Evolutionary conservation across 2,888 invertebrate genomes (phyloP).

Genomic region (Chorisops tibialis): DNA sequence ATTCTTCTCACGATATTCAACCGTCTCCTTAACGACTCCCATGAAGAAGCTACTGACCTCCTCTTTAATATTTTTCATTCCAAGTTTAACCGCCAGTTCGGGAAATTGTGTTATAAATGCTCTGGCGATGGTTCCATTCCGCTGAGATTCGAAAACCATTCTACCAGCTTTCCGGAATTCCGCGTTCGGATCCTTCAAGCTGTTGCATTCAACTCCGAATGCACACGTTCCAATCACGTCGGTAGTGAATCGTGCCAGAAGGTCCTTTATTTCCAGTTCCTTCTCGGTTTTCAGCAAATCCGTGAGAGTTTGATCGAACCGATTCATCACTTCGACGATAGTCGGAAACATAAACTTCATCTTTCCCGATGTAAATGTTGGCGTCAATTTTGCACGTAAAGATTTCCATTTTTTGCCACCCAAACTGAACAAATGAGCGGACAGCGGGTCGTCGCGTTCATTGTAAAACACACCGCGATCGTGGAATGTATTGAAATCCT

Average conservation of each 20-base stretch:
- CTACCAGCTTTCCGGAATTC: no score
- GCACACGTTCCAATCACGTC: no score
- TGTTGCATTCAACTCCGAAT: no score
- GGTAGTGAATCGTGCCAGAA: no score
- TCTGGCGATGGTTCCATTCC: slow-evolving; percentile 29
- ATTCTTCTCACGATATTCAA: slow-evolving; percentile 26
- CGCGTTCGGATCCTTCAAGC: no score
- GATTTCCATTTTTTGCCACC: slow-evolving; percentile 53
- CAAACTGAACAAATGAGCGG: slow-evolving; percentile 47
- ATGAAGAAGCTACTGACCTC: slow-evolving; percentile 28
- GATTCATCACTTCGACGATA: no score
- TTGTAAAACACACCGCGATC: slow-evolving; percentile 47
- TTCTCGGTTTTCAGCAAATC: no score
- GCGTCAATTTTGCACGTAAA: background rate
- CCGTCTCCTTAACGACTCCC: slow-evolving; percentile 25
- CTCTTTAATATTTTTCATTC: background rate
- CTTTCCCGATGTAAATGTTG: background rate
- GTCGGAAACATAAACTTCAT: background rate
- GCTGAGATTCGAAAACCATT: no score
- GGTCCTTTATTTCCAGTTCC: no score
- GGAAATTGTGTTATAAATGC: slow-evolving; percentile 27
- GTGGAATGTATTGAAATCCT: slow-evolving; percentile 49
- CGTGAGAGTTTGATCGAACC: no score
- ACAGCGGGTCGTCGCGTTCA: slow-evolving; percentile 47
- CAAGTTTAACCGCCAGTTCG: background rate